phyloP scores from a whole-genome alignment of 2,888 invertebrate species.

The Phaedon cochleariae region DNA sequence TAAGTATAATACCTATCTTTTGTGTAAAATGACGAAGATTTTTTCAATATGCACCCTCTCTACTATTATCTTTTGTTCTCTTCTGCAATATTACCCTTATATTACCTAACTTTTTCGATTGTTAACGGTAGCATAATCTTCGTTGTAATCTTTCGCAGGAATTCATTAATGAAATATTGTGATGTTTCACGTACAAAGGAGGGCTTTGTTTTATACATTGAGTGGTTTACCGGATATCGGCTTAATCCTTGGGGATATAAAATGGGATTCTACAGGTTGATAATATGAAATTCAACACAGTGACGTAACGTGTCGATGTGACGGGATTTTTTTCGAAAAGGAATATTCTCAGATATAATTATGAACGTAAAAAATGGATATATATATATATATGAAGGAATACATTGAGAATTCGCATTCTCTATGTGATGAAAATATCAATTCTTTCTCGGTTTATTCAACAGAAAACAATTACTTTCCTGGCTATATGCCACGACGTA shows the following conservation, averaged over 20 bases:
- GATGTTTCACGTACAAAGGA: neutral
- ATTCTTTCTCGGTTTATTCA: no score
- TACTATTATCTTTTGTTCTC: no score
- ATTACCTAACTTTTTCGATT: neutral
- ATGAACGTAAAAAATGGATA: no score
- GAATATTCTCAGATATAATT: no score
- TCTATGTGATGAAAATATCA: no score
- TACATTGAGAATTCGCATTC: no score
- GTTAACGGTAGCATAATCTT: neutral
- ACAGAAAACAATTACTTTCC: no score
- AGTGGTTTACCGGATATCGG: neutral
- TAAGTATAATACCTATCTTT: no score
- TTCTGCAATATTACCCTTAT: neutral
- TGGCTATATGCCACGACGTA: no score
- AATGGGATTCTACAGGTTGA: slow-evolving; percentile 1
- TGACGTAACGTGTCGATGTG: neutral
- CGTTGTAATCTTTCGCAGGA: neutral
- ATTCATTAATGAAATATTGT: neutral
- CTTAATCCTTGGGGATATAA: neutral
- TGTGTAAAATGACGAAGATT: no score
- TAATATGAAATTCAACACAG: neutral
- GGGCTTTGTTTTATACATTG: neutral
- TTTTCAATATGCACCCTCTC: no score
- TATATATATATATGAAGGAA: no score
- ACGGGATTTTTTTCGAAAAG: neutral